A percentile compares a stretch with the other conserved stretches of the same genome.
phyloP scores from a whole-genome alignment of 2,113 vertebrate species.

The Myotis brandtii region DNA sequence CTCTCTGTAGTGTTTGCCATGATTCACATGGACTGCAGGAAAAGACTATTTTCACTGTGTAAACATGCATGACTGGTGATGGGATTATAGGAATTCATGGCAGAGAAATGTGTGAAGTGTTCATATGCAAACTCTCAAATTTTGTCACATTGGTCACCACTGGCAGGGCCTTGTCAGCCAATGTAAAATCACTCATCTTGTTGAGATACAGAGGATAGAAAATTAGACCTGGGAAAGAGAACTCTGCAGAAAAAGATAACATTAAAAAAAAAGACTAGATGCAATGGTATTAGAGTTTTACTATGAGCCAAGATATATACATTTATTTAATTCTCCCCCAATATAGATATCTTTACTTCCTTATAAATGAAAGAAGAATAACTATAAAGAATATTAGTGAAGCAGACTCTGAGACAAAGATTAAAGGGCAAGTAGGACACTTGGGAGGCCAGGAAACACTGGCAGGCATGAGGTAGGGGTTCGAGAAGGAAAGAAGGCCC shows the following conservation, averaged over 20 bases:
- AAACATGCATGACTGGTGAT: not conserved
- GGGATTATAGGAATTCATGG: not conserved
- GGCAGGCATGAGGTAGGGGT: not conserved
- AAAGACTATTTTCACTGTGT: not conserved
- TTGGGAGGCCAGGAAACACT: not conserved
- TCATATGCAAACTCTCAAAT: not conserved
- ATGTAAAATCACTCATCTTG: not conserved
- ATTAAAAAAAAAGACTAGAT: not conserved
- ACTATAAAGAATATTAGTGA: not conserved
- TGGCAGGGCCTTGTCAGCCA: not conserved
- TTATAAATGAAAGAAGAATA: not conserved
- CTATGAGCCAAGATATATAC: not conserved
- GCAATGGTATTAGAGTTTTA: not conserved
- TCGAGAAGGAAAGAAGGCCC: not conserved
- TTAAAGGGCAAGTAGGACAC: not conserved
- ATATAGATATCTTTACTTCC: not conserved
- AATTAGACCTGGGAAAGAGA: not conserved
- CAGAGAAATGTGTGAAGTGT: not conserved
- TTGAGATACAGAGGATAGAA: not conserved
- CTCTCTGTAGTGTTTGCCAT: not conserved
- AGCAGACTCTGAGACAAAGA: not conserved
- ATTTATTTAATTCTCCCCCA: not conserved
- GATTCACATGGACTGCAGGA: not conserved
- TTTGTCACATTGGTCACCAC: not conserved
- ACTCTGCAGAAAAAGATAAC: not conserved